Evolutionary conservation across 2,797 vertebrate genomes (phyloP).

Genomic region (Rhinatrema bivittatum): DNA sequence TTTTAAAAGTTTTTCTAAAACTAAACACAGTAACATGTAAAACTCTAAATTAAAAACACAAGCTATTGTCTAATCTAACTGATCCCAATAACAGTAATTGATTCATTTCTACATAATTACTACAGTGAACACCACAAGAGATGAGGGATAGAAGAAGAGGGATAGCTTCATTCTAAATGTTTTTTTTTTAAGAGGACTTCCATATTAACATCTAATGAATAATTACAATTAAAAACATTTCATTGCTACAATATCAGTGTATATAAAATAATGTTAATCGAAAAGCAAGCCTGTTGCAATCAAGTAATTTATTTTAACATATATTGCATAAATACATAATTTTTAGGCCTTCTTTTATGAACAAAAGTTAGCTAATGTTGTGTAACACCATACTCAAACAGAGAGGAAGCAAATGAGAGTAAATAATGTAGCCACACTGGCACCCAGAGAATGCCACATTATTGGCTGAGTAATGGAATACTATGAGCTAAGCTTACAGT

Average conservation of each 20-base stretch:
- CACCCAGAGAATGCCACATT: constrained; percentile 1
- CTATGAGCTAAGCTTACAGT: constrained; percentile 23
- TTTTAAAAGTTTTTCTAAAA: no score
- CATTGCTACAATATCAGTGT: constrained; percentile 59
- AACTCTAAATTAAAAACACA: no score
- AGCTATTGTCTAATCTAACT: no score
- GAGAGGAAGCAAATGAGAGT: constrained; percentile 15
- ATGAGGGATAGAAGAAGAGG: constrained; percentile 37
- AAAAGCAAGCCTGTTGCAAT: constrained; percentile 57
- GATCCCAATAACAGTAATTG: no score
- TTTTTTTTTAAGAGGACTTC: constrained; percentile 53
- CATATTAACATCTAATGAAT: constrained; percentile 58
- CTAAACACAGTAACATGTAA: no score
- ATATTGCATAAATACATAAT: constrained; percentile 33
- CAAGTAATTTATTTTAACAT: constrained; percentile 50
- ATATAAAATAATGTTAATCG: constrained; percentile 66
- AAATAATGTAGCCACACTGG: background rate
- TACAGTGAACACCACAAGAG: constrained; percentile 38
- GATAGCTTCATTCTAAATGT: constrained; percentile 40
- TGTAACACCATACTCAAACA: constrained; percentile 15
- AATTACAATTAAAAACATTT: constrained; percentile 61
- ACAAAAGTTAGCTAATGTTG: constrained; percentile 14
- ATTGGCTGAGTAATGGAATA: constrained; percentile 10
- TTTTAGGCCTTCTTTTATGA: constrained; percentile 31
- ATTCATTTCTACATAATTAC: constrained; percentile 26